Evolutionary conservation across 1,140 invertebrate genomes (phyloP).

Genomic region (Drosophila elegans): DNA sequence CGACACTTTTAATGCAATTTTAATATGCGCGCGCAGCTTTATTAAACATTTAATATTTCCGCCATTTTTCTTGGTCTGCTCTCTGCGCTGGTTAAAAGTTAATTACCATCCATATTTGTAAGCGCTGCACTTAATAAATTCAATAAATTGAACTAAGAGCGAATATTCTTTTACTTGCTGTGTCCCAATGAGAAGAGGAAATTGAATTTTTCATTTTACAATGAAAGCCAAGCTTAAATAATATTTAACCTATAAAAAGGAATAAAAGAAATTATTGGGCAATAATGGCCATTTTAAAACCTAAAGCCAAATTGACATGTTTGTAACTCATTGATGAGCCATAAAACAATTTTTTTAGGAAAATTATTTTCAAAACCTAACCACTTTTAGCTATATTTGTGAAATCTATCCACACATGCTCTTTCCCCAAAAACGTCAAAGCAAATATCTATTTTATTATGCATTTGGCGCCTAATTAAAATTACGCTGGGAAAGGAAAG

Average conservation of each 20-base stretch:
- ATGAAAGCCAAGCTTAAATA: not conserved
- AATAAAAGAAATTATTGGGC: too few relatives aligned
- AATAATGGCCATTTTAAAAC: not conserved
- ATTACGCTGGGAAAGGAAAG: conserved; percentile 29
- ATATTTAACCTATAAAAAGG: too few relatives aligned
- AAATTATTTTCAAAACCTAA: not conserved
- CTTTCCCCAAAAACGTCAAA: not conserved
- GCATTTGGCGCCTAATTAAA: conserved; percentile 80
- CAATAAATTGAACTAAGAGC: conserved; percentile 49
- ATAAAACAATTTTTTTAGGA: not conserved
- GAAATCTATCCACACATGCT: conserved; percentile 7
- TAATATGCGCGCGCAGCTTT: conserved; percentile 81
- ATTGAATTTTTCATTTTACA: conserved; percentile 5
- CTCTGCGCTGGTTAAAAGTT: conserved; percentile 51
- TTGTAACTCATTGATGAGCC: too few relatives aligned
- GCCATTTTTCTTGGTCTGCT: conserved; percentile 4
- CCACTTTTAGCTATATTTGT: not conserved
- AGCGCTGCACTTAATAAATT: conserved; percentile 57
- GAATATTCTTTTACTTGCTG: conserved; percentile 24
- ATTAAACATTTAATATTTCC: conserved; percentile 72
- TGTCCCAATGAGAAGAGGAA: not conserved
- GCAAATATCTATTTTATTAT: conserved; percentile 60
- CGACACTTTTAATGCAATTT: conserved; percentile 79
- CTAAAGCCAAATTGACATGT: not conserved
- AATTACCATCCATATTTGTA: conserved; percentile 63